Evolutionary conservation across 2,797 vertebrate genomes (phyloP).

Genomic region (Rhinatrema bivittatum): DNA sequence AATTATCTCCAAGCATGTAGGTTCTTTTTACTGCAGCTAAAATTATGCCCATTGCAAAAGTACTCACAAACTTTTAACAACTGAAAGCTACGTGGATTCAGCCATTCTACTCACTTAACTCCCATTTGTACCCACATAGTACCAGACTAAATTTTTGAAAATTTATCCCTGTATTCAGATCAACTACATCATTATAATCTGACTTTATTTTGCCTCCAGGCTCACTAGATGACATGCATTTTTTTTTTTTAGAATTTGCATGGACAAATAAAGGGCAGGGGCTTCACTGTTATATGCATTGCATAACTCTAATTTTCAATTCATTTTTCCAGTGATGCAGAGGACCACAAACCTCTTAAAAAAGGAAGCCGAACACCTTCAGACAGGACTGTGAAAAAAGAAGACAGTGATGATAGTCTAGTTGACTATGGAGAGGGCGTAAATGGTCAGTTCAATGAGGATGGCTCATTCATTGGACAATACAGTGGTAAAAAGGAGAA

Average conservation of each 20-base stretch:
- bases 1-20: no score
- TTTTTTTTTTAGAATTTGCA: background rate
- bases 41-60: no score
- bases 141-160: no score
- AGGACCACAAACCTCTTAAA: slow-evolving; percentile 96
- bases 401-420: slow-evolving; percentile 96
- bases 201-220: slow-evolving; percentile 20
- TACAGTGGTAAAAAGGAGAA: slow-evolving; percentile 93
- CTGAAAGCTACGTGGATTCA: no score
- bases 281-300: no score
- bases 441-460: slow-evolving; percentile 97
- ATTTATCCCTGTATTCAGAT: slow-evolving; percentile 42
- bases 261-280: background rate
- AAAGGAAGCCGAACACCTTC: slow-evolving; percentile 93
- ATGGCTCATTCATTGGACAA: slow-evolving; percentile 97
- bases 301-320: no score
- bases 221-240: slow-evolving; percentile 40
- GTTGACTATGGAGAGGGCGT: slow-evolving; percentile 98
- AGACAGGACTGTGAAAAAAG: slow-evolving; percentile 92
- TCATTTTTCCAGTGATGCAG: slow-evolving; percentile 85
- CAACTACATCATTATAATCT: slow-evolving; percentile 29
- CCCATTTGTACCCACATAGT: no score
- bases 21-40: no score
- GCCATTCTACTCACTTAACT: no score
- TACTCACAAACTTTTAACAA: no score